A percentile compares a stretch with the other conserved stretches of the same genome.
Evolutionary conservation across 2,113 vertebrate genomes (phyloP).

Genomic region (Microcebus tavaratra): DNA sequence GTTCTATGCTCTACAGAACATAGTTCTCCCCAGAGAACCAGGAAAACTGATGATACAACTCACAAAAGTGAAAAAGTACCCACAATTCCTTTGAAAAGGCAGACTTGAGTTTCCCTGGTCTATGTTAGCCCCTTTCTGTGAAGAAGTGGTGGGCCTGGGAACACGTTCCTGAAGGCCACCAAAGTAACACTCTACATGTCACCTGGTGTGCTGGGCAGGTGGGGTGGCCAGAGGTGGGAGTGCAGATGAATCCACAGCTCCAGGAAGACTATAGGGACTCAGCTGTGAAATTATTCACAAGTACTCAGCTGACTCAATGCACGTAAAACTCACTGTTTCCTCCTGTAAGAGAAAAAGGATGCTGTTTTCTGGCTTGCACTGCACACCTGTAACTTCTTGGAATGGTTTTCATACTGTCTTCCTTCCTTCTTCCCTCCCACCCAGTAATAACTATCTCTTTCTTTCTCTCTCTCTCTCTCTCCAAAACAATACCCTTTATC

Average conservation of each 20-base stretch:
- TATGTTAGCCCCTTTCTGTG: neutral
- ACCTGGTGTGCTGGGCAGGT: rapidly evolving
- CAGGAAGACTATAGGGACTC: neutral
- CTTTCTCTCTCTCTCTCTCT: neutral
- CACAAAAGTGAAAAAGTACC: neutral
- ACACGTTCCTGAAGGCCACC: rapidly evolving
- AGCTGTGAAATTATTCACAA: neutral
- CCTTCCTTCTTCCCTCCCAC: neutral
- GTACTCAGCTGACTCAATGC: neutral
- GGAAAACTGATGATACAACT: rapidly evolving
- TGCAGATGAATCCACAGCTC: neutral
- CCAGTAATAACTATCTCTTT: neutral
- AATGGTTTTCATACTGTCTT: too few relatives aligned
- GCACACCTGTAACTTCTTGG: neutral
- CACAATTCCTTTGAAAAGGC: neutral
- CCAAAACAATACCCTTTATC: neutral
- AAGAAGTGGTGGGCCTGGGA: neutral
- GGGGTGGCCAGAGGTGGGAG: neutral
- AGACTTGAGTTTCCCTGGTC: neutral
- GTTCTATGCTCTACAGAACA: neutral
- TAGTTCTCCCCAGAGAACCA: neutral
- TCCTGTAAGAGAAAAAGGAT: neutral
- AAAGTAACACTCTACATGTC: rapidly evolving
- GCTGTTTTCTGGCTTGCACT: neutral
- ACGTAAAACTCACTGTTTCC: neutral